phyloP scores from a whole-genome alignment of 2,113 vertebrate species.

The Leptobrachium ailaonicum region DNA sequence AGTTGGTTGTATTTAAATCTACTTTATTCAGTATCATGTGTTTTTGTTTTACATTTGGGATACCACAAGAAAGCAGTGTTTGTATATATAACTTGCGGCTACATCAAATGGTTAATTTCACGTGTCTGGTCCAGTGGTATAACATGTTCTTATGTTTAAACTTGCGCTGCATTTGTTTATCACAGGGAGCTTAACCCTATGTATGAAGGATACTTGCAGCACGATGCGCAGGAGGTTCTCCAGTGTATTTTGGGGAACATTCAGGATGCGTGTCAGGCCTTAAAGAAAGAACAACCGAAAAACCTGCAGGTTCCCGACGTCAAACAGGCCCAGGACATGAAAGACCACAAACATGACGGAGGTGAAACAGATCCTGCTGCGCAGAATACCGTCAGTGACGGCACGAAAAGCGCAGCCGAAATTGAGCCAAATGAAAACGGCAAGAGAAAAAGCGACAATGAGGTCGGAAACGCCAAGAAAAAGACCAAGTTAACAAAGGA shows the following conservation, averaged over 20 bases:
- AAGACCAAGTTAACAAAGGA: constrained; percentile 83
- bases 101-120: too few species aligned
- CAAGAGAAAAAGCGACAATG: constrained; percentile 89
- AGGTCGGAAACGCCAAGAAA: constrained; percentile 90
- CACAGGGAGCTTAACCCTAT: constrained; percentile 93
- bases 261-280: constrained; percentile 88
- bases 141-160: too few species aligned
- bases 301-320: constrained; percentile 54
- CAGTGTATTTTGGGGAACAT: constrained; percentile 95
- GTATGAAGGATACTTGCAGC: constrained; percentile 96
- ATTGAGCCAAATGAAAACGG: constrained; percentile 67
- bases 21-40: too few species aligned
- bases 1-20: too few species aligned
- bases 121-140: too few species aligned
- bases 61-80: too few species aligned
- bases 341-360: constrained; percentile 10
- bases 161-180: background rate
- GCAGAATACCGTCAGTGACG: constrained; percentile 4
- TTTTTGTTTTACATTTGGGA: too few species aligned
- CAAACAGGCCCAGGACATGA: background rate
- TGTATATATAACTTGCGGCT: too few species aligned
- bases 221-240: constrained; percentile 95
- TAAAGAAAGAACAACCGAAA: constrained; percentile 82
- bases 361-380: constrained; percentile 9
- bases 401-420: constrained; percentile 49